phyloP scores from a whole-genome alignment of 2,888 invertebrate genomes.

The Petrolisthes cinctipes region DNA sequence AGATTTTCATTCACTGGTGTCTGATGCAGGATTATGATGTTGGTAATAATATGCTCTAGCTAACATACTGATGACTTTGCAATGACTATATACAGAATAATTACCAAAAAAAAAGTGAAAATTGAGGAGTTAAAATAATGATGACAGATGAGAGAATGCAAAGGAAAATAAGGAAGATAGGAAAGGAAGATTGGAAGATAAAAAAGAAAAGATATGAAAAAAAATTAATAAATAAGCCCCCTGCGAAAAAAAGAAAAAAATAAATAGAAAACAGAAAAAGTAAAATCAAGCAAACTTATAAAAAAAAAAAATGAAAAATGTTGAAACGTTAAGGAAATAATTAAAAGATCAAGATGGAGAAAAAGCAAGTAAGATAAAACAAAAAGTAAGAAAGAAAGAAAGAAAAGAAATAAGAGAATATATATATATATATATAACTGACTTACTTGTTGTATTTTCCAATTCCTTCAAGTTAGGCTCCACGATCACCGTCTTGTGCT shows the following conservation, averaged over 20 bases:
- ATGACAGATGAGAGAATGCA: background rate
- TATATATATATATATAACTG: background rate
- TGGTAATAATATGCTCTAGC: no score
- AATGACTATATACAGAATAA: no score
- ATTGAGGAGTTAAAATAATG: background rate
- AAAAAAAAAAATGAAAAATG: background rate
- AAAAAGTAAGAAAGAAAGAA: background rate
- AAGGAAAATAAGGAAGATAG: background rate
- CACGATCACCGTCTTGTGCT: slow-evolving; percentile 52
- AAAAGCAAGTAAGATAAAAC: no score
- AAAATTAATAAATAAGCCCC: background rate
- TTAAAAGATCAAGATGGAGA: no score
- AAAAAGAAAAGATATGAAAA: background rate
- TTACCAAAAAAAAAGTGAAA: no score
- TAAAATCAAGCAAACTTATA: background rate
- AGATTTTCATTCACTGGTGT: no score
- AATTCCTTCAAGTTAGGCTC: slow-evolving; percentile 33
- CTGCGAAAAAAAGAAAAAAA: background rate
- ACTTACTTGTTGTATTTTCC: slow-evolving; percentile 43
- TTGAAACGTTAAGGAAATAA: no score
- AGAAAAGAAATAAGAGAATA: background rate
- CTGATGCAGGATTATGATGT: no score
- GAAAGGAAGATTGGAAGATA: background rate
- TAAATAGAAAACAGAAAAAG: background rate
- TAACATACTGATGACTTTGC: no score